A percentile compares a stretch with the other conserved stretches of the same genome.
phyloP scores from a whole-genome alignment of 2,888 invertebrate genomes.

The Eretmocerus hayati region DNA sequence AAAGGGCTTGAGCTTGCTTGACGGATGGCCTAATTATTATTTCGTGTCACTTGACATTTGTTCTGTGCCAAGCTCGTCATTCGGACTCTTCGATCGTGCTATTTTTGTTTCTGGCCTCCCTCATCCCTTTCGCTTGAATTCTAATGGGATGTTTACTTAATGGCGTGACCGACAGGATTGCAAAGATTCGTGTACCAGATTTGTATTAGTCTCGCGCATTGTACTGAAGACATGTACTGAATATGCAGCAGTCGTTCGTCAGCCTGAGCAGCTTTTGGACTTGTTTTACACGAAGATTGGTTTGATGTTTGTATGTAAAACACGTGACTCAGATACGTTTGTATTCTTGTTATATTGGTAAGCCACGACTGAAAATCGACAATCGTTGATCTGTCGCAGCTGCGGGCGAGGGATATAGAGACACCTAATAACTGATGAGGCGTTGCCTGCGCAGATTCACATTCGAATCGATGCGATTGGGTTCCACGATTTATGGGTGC shows the following conservation, averaged over 20 bases:
- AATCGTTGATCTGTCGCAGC: neutral
- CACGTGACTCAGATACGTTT: neutral
- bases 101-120: no score
- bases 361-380: neutral
- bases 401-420: neutral
- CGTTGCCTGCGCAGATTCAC: neutral
- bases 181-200: slow-evolving; percentile 5
- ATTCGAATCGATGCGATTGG: slow-evolving; percentile 7
- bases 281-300: slow-evolving; percentile 12
- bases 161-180: slow-evolving; percentile 32
- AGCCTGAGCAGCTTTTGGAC: neutral
- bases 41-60: slow-evolving; percentile 38
- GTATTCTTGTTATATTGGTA: neutral
- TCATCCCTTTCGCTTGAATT: no score
- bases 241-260: neutral
- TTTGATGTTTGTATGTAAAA: no score
- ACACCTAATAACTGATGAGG: neutral
- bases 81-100: no score
- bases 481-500: slow-evolving; percentile 10
- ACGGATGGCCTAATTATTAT: slow-evolving; percentile 47
- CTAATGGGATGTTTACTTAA: slow-evolving; percentile 35
- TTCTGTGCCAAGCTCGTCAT: slow-evolving; percentile 26
- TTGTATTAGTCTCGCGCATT: slow-evolving; percentile 8
- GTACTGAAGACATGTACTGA: neutral
- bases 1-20: slow-evolving; percentile 29